phyloP scores from a whole-genome alignment of 2,888 invertebrate species.

The Podabrus alpinus region DNA sequence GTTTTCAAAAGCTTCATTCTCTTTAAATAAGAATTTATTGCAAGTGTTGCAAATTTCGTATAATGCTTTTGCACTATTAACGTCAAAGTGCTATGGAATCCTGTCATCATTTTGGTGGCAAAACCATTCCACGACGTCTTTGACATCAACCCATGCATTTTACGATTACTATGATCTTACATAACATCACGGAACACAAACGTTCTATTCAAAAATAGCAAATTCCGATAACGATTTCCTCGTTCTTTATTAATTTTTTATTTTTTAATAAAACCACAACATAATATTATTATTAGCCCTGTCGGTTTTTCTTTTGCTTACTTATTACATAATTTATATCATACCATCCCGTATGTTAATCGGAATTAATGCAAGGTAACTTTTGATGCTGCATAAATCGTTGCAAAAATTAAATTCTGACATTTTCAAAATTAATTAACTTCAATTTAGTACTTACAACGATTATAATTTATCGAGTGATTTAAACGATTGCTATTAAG shows the following conservation, averaged over 20 bases:
- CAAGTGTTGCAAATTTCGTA: too few relatives aligned
- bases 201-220: too few relatives aligned
- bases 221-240: too few relatives aligned
- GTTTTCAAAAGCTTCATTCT: too few relatives aligned
- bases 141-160: too few relatives aligned
- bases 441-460: not conserved
- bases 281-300: too few relatives aligned
- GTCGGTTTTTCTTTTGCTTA: not conserved
- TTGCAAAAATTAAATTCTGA: not conserved
- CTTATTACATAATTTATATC: not conserved
- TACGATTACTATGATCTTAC: too few relatives aligned
- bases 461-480: not conserved
- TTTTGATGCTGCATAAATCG: not conserved
- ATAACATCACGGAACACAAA: too few relatives aligned
- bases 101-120: not conserved
- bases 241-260: too few relatives aligned
- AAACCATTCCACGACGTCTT: not conserved
- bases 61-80: too few relatives aligned
- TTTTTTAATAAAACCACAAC: too few relatives aligned
- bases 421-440: not conserved
- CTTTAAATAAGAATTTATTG: too few relatives aligned
- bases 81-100: not conserved
- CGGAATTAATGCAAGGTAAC: not conserved
- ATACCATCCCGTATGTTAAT: not conserved
- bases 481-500: not conserved